These are phyloP conservation scores for Pseudolycoriella hygida DNA, from an alignment of 2,888 invertebrate genomes.

Conservation along the genomic window DNA sequence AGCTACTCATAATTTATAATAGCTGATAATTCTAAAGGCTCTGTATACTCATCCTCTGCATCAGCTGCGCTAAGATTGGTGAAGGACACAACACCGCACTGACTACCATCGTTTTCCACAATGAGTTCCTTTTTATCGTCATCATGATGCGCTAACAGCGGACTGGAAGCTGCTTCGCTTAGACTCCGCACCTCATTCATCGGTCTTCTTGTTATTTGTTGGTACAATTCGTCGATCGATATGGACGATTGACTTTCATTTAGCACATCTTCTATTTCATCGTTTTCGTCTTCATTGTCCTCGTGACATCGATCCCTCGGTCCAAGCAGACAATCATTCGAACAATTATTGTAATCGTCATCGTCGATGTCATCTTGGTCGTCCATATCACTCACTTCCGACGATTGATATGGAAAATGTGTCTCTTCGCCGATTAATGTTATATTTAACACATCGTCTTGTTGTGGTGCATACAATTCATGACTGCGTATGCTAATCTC, in stretches of 20 bases:
- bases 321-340: constrained; percentile 13
- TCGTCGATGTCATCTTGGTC: constrained; percentile 15
- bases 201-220: constrained; percentile 35
- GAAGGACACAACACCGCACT: constrained; percentile 25
- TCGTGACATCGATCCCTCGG: constrained; percentile 5
- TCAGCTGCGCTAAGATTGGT: too few relatives aligned
- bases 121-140: constrained; percentile 16
- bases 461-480: constrained; percentile 42
- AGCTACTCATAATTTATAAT: too few relatives aligned
- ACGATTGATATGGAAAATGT: constrained; percentile 22
- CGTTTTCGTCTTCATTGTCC: constrained; percentile 9
- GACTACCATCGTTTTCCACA: constrained; percentile 26
- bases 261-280: constrained; percentile 10
- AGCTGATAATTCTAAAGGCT: too few relatives aligned
- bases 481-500: constrained; percentile 46
- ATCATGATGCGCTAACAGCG: background rate
- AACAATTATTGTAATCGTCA: constrained; percentile 14
- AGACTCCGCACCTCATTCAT: constrained; percentile 6
- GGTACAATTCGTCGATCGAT: constrained; percentile 45
- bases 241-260: constrained; percentile 19
- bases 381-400: constrained; percentile 26
- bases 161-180: constrained; percentile 6
- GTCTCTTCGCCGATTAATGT: constrained; percentile 29
- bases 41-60: too few relatives aligned
- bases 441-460: constrained; percentile 32